A percentile compares a stretch with the other conserved stretches of the same genome.
Conservation (phyloP, 2,113 vertebrate genomes). For the Cheirogaleus medius region DNA sequence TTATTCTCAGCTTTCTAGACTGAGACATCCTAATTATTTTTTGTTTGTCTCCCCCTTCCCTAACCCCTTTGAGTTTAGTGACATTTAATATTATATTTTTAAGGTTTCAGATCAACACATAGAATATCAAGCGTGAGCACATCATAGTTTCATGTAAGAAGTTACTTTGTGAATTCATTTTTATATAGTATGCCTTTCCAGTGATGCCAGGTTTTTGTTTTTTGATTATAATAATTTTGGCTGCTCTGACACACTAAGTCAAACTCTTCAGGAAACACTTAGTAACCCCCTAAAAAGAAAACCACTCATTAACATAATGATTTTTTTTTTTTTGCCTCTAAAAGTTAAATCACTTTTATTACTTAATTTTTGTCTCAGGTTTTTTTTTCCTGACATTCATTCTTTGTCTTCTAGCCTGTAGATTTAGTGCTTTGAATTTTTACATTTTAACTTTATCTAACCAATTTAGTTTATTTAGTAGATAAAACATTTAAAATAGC, state of each 20-base stretch:
- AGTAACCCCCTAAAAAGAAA: background rate
- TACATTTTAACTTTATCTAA: slow-evolving; percentile 19
- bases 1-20: slow-evolving; percentile 17
- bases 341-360: slow-evolving; percentile 17
- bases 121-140: background rate
- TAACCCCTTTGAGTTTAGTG: background rate
- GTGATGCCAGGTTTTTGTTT: background rate
- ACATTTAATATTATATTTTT: background rate
- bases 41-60: background rate
- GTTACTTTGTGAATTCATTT: background rate
- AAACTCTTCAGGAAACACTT: slow-evolving; percentile 23
- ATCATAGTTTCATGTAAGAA: background rate
- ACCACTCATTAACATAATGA: background rate
- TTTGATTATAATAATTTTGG: slow-evolving; percentile 26
- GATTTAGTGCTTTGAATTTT: slow-evolving; percentile 32
- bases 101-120: background rate
- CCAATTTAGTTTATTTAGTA: background rate
- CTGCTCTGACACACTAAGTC: background rate
- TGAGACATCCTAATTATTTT: background rate
- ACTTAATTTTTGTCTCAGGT: background rate
- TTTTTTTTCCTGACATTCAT: background rate
- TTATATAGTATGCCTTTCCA: background rate
- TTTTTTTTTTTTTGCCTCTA: background rate
- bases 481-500: slow-evolving; percentile 17
- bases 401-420: background rate